Conservation (phyloP, 2,113 vertebrate genomes). For the Puntigrus tetrazona region DNA sequence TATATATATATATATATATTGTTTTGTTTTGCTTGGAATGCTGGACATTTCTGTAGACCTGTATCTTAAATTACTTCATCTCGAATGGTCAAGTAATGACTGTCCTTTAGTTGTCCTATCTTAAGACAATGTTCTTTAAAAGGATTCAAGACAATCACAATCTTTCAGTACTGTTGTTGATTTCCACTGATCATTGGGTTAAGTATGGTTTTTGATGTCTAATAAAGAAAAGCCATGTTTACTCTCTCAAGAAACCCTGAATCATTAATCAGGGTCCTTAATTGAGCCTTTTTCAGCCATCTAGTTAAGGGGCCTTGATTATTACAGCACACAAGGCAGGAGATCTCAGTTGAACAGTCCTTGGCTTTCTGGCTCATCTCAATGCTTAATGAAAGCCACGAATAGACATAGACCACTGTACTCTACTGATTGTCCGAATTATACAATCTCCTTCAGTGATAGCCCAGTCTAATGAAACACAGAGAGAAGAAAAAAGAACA, state of each 20-base stretch:
- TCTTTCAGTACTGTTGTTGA: not conserved
- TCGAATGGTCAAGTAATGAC: not conserved
- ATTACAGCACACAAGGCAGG: not conserved
- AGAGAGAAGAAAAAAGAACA: not conserved
- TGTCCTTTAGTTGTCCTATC: not conserved
- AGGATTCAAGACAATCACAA: not conserved
- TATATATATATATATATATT: no score
- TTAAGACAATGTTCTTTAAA: not conserved
- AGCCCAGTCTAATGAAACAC: not conserved
- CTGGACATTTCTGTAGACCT: not conserved
- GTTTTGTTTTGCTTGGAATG: no score
- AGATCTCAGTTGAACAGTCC: conserved; percentile 7
- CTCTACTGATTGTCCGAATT: not conserved
- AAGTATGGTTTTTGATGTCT: conserved; percentile 2
- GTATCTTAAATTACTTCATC: not conserved
- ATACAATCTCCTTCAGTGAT: not conserved
- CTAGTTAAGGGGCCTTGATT: not conserved
- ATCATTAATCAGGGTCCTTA: not conserved
- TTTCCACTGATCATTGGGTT: conserved; percentile 1
- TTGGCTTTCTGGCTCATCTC: conserved; percentile 1
- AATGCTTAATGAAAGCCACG: conserved; percentile 13
- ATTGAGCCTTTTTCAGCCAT: not conserved
- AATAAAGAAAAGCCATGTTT: conserved; percentile 17
- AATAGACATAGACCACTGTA: not conserved
- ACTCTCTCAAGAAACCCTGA: not conserved